Evolutionary conservation across 2,113 vertebrate species (phyloP), one percentile per base, ranked within the genome.

Genomic region (Hymenochirus boettgeri): DNA sequence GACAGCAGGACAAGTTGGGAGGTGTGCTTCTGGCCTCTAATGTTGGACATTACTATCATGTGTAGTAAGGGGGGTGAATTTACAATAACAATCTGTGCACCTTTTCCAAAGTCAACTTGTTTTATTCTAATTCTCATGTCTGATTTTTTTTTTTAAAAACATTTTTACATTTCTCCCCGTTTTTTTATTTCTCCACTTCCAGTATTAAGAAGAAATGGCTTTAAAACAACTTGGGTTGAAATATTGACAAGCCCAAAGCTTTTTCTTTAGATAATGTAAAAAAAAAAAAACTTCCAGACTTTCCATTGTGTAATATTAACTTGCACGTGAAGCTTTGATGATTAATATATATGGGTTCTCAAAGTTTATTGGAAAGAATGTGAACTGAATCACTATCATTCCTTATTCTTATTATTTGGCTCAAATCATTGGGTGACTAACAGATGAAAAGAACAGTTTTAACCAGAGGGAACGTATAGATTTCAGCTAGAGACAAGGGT

Each of bases 371-470:
- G 53, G 15, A 59, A 51, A 23, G 29, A 66, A 17, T 31, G 27
- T 23, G 18, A 15, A 21, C 56, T n/a, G 33, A 59, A 48, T 18
- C 42, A 9, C 42, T 25, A 45, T 27, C 31, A 67, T 67, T 29
- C 27, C 24, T 29, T 35, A 29, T 64, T 37, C 33, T 45, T 59
- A 58, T 59, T 58, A 59, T 57, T 59, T 67, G 46, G 52, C 56
- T 57, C 19, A 46, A 50, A 65, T 65, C 63, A 57, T 18, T 59
- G 46, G 48, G 50, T 67, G 56, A 67, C 42, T 67, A 52, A 24
- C 64, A 67, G 56, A 67, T 67, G 56, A 67, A 67, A 67, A 52
- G 56, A 53, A 59, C 56, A 53, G 42, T 46, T 59, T 59, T 59
- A 31, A 59, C 64, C 56, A 57, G 64, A 56, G 56, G 64, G 64